Evolutionary conservation across 2,113 vertebrate species (phyloP).

Genomic region (Sorex araneus): DNA sequence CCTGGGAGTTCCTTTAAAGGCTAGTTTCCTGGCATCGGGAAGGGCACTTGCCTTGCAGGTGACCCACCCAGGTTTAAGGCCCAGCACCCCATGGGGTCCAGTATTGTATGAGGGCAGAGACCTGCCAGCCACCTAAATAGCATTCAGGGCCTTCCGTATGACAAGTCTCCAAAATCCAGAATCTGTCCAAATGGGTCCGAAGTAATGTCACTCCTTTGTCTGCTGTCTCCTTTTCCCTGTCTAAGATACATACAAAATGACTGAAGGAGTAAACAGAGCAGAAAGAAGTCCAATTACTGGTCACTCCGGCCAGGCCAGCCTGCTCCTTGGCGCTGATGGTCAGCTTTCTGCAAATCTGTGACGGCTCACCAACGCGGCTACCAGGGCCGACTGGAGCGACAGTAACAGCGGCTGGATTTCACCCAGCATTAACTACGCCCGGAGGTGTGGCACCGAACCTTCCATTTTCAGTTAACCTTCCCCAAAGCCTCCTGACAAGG

Average conservation of each 20-base stretch:
- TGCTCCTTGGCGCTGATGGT: too few relatives aligned
- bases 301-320: too few relatives aligned
- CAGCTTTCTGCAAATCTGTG: too few relatives aligned
- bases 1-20: too few relatives aligned
- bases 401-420: neutral
- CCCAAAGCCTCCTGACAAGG: neutral
- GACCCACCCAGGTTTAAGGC: too few relatives aligned
- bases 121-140: neutral
- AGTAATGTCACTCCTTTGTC: conserved; percentile 29
- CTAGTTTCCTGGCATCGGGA: too few relatives aligned
- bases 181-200: conserved; percentile 22
- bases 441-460: neutral
- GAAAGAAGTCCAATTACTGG: neutral
- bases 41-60: too few relatives aligned
- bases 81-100: too few relatives aligned
- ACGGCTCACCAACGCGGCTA: neutral
- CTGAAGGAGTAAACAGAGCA: neutral
- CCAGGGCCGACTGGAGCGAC: neutral
- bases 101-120: neutral
- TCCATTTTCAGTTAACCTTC: conserved; percentile 11
- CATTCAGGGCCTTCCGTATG: conserved; percentile 1
- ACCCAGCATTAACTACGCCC: neutral
- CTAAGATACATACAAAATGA: neutral
- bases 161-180: neutral
- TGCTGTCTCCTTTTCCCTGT: neutral